These are phyloP conservation scores for Ophion slaviceki DNA, from an alignment of 2,888 invertebrate genomes.

Conservation along the genomic window DNA sequence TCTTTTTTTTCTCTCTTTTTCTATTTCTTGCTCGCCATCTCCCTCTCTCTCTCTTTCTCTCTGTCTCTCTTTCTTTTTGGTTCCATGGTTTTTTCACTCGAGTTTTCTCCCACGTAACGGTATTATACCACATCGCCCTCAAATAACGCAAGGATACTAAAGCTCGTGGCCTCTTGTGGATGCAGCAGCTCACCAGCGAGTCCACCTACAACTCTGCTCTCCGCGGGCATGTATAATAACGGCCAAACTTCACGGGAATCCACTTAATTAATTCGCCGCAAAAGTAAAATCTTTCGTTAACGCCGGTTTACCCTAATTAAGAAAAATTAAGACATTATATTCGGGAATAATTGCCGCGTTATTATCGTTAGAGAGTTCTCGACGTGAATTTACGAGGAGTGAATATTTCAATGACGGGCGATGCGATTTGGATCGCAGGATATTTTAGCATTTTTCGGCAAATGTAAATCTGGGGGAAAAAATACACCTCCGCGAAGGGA, in stretches of 20 bases:
- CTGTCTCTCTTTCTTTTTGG: background rate
- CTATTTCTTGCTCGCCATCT: too few relatives aligned
- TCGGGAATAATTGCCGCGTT: slow-evolving; percentile 9
- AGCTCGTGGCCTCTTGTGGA: slow-evolving; percentile 59
- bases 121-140: slow-evolving; percentile 52
- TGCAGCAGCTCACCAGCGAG: slow-evolving; percentile 50
- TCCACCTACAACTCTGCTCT: slow-evolving; percentile 24
- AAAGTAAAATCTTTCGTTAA: slow-evolving; percentile 80
- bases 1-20: too few relatives aligned
- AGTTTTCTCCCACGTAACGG: slow-evolving; percentile 42
- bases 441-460: too few relatives aligned
- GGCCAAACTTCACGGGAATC: slow-evolving; percentile 72
- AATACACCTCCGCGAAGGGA: too few relatives aligned
- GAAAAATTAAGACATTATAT: slow-evolving; percentile 73
- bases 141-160: slow-evolving; percentile 61
- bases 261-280: slow-evolving; percentile 79
- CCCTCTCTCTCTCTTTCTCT: too few relatives aligned
- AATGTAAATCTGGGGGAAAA: too few relatives aligned
- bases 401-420: too few relatives aligned
- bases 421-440: too few relatives aligned
- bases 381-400: too few relatives aligned
- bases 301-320: slow-evolving; percentile 78
- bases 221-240: slow-evolving; percentile 52
- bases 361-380: too few relatives aligned
- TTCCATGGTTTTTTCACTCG: slow-evolving; percentile 28